Conservation (phyloP, 2,113 vertebrate species). For the Chinchilla lanigera region DNA sequence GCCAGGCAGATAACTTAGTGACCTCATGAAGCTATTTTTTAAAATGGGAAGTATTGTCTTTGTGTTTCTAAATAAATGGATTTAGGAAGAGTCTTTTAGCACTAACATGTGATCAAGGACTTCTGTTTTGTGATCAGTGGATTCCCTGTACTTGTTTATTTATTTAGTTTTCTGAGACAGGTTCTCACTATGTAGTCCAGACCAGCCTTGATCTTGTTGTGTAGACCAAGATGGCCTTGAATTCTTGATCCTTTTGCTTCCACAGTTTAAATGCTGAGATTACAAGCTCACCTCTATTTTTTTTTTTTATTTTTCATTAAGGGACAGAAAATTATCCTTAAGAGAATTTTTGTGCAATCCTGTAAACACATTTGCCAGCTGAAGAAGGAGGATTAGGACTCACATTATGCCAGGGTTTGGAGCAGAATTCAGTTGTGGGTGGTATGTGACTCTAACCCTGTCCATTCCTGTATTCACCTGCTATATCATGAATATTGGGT, state of each 20-base stretch:
- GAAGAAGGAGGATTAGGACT: neutral
- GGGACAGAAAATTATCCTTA: neutral
- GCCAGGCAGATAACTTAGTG: neutral
- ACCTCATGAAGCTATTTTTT: neutral
- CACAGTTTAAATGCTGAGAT: neutral
- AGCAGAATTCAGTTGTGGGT: neutral
- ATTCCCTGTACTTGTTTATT: neutral
- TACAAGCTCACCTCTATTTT: neutral
- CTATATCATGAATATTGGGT: neutral
- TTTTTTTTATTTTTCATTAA: neutral
- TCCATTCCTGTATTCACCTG: neutral
- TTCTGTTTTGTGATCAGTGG: neutral
- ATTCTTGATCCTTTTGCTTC: neutral
- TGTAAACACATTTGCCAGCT: neutral
- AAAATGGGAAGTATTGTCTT: neutral
- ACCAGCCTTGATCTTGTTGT: neutral
- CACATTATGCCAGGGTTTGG: too few relatives aligned
- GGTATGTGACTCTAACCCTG: neutral
- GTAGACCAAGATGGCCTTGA: neutral
- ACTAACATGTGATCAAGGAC: neutral
- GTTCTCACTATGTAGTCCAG: neutral
- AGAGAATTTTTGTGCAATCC: neutral
- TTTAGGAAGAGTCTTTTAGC: neutral
- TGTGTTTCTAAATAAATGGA: neutral
- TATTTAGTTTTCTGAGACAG: neutral